Evolutionary conservation across 2,113 vertebrate genomes (phyloP), one percentile per base, ranked within the genome.

Genomic region (Potamarius usumacintae): DNA sequence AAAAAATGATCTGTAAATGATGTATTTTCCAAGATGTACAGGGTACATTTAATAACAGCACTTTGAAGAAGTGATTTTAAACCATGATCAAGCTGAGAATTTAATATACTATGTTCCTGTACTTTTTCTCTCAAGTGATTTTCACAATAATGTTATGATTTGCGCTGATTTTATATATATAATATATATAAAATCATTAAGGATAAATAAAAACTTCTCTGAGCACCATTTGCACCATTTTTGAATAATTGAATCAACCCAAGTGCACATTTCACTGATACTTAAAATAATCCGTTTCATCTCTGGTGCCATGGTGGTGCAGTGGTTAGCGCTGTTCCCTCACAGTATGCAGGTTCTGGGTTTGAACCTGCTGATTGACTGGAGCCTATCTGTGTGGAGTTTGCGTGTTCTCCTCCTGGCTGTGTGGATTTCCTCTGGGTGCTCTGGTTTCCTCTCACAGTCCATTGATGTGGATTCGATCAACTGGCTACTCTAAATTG

Each of bases 101-200:
- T 88, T 81, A 63, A 91, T 78, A 77, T 53, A 76, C 85, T 71
- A 27, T 71, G 71, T 89, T 71, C 82, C 85, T 87, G 69, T 91
- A 89, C 80, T 82, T 81, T 83, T 27, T 85, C 69, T 67, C 80
- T 84, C 76, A 42, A 25, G 87, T 84, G 62, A 84, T 89, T 91
- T 92, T 88, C 74, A 83, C 88, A 60, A 88, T 78, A 53, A 89
- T 76, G 84, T 76, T 88, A 80, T 88, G 86, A 89, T 91, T 89
- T 91, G 85, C 84, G 89, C 82, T 83, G n/a, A 25, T 20, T 1
- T 8, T 52, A 53, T 53, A 25, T 52, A 17, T 71, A 34, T 71
- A 14, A 90, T 89, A 85, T 88, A 88, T 86, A 89, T 82, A 78
- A 34, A 88, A 67, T 76, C 86, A 92, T 88, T 91, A 92, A 92